Evolutionary conservation across 2,888 invertebrate species (phyloP).

Genomic region (Pecten maximus): DNA sequence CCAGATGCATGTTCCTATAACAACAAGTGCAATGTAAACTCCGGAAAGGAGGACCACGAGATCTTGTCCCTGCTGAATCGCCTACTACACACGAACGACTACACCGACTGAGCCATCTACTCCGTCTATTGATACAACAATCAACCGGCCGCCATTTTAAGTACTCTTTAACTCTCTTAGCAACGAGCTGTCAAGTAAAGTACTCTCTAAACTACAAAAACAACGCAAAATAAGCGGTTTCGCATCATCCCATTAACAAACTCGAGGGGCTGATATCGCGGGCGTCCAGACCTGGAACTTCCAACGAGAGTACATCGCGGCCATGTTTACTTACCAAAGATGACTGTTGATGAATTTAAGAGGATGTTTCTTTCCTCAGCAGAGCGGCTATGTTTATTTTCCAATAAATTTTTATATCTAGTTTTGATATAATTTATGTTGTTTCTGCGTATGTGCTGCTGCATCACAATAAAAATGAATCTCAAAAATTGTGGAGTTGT

Average conservation of each 20-base stretch:
- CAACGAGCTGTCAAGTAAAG: no score
- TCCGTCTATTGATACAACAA: conserved; percentile 11
- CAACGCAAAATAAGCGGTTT: not conserved
- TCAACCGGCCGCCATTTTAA: not conserved
- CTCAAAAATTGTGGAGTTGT: not conserved
- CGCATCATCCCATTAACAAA: not conserved
- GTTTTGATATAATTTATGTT: conserved; percentile 29
- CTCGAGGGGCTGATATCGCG: not conserved
- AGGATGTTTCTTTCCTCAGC: not conserved
- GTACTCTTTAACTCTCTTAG: not conserved
- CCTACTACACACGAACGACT: conserved; percentile 41
- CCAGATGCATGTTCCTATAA: conserved; percentile 71
- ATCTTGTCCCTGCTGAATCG: conserved; percentile 43
- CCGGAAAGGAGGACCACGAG: conserved; percentile 27
- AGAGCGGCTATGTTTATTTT: not conserved
- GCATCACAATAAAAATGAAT: not conserved
- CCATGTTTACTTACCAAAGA: not conserved
- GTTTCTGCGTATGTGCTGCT: not conserved
- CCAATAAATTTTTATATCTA: conserved; percentile 11
- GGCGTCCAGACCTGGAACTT: not conserved
- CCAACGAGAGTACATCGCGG: not conserved
- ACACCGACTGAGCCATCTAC: conserved; percentile 37
- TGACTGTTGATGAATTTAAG: not conserved
- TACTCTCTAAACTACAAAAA: not conserved
- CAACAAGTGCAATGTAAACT: conserved; percentile 57